Conservation (phyloP, 2,888 invertebrate genomes). For the Andrena dorsata region DNA sequence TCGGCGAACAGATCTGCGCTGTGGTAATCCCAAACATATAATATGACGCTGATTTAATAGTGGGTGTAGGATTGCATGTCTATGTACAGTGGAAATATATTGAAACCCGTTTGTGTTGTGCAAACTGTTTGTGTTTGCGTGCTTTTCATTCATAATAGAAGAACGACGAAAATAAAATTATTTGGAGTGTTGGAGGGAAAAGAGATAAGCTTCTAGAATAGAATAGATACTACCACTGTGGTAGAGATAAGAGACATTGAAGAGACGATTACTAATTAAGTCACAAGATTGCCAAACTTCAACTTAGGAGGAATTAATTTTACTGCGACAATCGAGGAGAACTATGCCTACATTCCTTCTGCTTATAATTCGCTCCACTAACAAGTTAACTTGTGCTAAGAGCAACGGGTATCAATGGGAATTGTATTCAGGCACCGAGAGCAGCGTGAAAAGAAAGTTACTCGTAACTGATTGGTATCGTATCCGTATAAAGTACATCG, state of each 20-base stretch:
- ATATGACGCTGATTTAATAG: slow-evolving; percentile 30
- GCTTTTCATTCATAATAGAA: neutral
- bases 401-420: slow-evolving; percentile 22
- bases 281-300: neutral
- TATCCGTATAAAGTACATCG: slow-evolving; percentile 17
- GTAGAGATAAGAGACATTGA: neutral
- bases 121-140: neutral
- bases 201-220: too few species aligned
- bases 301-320: neutral
- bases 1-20: slow-evolving; percentile 25
- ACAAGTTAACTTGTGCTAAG: neutral
- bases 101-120: slow-evolving; percentile 10
- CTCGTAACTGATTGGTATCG: slow-evolving; percentile 33
- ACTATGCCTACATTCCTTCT: neutral
- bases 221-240: neutral
- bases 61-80: neutral
- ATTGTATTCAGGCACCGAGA: slow-evolving; percentile 13
- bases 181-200: neutral
- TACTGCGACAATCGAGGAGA: neutral
- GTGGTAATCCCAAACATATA: slow-evolving; percentile 41
- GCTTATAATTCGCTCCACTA: neutral
- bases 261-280: too few species aligned
- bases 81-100: neutral
- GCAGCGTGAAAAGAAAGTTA: slow-evolving; percentile 42
- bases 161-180: neutral